Base-by-base conservation (phyloP, 1,140 invertebrate genomes). In the Tetragnatha versicolor region DNA sequence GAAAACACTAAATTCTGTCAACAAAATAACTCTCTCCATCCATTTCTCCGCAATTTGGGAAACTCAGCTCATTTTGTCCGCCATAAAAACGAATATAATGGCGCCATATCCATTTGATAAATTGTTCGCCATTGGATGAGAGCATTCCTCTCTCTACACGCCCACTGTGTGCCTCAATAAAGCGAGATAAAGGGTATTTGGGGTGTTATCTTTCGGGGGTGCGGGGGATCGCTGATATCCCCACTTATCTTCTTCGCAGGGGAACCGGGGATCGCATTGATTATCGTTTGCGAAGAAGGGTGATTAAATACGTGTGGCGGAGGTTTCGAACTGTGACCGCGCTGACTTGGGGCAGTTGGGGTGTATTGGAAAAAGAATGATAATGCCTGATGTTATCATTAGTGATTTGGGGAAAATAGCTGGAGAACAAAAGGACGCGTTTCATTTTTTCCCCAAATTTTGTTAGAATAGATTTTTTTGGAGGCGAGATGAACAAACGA, bases 71-170 rank as follows among this genome's bases (percentile, higher is more conserved):
- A 42, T 39, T 39, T 42, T 33, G 25, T 63, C 9, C 27, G 20
- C 60, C 20, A 63, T 63, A 63, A 63, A 63, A 33, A 63, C 1
- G n/a, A 58, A 39, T 42, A 42, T 63, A 42, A 63, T 42, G 60
- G 22, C 25, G 9, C 60, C 20, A 63, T 27, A 27, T 37, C 60
- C 60, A 63, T 63, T 63, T 63, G 37, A 63, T 63, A 63, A 63
- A 39, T 42, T 31, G 33, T 22, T 25, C 35, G 9, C 14, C 35
- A 25, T n/a, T 63, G 17, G 25, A 22, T 22, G 33, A 63, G 42
- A 25, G 37, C 33, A n/a, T 42, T 37, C 14, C 14, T 17, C 29
- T 0, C n/a, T 33, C n/a, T 14, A 63, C 25, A 63, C n/a, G 6
- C 60, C 12, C n/a, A 14, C 37, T 25, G n/a, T 63, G 14, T 45